phyloP scores from a whole-genome alignment of 2,888 invertebrate species.

The Cantharis lateralis region DNA sequence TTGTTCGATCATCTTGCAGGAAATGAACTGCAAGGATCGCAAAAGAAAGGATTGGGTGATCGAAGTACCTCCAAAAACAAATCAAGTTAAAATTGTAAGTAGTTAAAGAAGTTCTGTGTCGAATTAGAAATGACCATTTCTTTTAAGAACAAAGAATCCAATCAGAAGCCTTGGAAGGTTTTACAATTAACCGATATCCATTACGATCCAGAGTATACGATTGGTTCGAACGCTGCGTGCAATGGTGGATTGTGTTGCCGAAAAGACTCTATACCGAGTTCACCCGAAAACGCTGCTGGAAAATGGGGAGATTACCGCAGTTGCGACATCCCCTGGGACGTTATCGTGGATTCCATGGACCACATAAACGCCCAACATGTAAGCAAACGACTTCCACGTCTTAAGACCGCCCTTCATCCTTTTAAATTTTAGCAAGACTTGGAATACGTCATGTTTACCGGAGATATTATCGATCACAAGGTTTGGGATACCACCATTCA shows the following conservation, averaged over 20 bases:
- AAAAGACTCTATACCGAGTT: slow-evolving; percentile 49
- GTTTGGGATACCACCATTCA: slow-evolving; percentile 81
- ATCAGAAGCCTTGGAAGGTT: slow-evolving; percentile 44
- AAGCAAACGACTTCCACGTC: background rate
- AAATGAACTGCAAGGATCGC: slow-evolving; percentile 42
- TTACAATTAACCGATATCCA: slow-evolving; percentile 78
- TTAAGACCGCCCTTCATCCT: background rate
- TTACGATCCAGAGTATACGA: slow-evolving; percentile 71
- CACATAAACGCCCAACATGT: slow-evolving; percentile 30
- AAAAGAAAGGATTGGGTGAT: slow-evolving; percentile 43
- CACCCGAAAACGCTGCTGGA: slow-evolving; percentile 60
- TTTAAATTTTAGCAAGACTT: slow-evolving; percentile 50
- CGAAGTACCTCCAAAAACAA: slow-evolving; percentile 30
- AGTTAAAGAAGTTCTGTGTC: background rate
- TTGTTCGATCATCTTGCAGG: slow-evolving; percentile 63
- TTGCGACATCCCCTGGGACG: slow-evolving; percentile 76
- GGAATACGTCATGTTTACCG: slow-evolving; percentile 79
- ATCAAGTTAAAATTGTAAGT: slow-evolving; percentile 53
- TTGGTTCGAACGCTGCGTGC: slow-evolving; percentile 69
- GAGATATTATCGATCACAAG: slow-evolving; percentile 85
- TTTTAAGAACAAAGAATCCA: slow-evolving; percentile 19
- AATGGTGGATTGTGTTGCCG: slow-evolving; percentile 78
- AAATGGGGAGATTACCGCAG: slow-evolving; percentile 79
- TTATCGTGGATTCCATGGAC: slow-evolving; percentile 63
- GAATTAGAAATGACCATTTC: background rate